phyloP scores from a whole-genome alignment of 2,113 vertebrate genomes.

The Plectropomus leopardus region DNA sequence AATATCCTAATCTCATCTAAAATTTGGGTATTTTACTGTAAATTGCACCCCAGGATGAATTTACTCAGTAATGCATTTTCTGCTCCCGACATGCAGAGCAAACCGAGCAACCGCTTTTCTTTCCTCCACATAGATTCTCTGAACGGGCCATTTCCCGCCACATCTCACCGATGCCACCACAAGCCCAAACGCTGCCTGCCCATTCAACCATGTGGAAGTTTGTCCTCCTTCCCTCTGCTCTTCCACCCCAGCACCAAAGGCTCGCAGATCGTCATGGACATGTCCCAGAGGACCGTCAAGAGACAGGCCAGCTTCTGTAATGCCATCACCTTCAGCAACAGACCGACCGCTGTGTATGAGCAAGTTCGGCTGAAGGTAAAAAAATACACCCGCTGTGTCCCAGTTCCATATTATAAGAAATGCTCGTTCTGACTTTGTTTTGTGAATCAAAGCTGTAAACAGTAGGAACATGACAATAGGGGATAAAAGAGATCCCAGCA shows the following conservation, averaged over 20 bases:
- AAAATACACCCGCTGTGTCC: background rate
- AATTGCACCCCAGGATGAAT: background rate
- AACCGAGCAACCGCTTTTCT: conserved; percentile 2
- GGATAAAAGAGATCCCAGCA: background rate
- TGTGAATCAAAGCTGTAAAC: background rate
- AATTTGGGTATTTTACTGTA: conserved; percentile 3
- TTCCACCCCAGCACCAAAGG: conserved; percentile 97
- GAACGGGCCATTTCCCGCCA: conserved; percentile 89
- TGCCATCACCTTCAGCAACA: conserved; percentile 97
- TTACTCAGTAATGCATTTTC: conserved; percentile 6
- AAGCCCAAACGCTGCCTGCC: conserved; percentile 93
- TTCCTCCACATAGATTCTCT: conserved; percentile 88
- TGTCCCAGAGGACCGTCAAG: conserved; percentile 92
- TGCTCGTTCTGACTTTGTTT: background rate
- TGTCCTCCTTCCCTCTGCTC: conserved; percentile 91
- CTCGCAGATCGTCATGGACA: conserved; percentile 97
- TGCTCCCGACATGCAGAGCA: background rate
- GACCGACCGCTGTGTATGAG: conserved; percentile 93
- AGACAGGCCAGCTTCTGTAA: conserved; percentile 98
- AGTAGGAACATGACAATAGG: background rate
- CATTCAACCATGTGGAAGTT: conserved; percentile 85
- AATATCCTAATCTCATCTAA: conserved; percentile 35
- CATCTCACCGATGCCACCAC: conserved; percentile 93
- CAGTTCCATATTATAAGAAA: background rate
- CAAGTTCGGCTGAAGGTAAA: conserved; percentile 96